Base-by-base conservation (phyloP, 2,113 vertebrate genomes). In the Microtus montanus region DNA sequence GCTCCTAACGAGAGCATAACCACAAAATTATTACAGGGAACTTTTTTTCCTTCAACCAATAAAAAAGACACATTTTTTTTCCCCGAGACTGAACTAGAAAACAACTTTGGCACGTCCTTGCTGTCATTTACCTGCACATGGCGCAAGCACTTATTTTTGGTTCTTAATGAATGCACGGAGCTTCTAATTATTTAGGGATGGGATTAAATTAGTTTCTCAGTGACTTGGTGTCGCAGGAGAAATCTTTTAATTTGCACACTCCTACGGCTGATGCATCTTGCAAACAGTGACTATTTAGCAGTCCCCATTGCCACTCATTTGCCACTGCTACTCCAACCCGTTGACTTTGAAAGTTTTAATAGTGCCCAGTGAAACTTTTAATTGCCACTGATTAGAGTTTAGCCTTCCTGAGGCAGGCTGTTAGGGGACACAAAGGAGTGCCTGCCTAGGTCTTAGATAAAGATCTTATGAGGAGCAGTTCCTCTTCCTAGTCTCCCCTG, bases 141-240 rank as follows among this genome's bases (percentile, higher is more conserved):
- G 97, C 82, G 78, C 90, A 93, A 94, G 95, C 61, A 79, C 93
- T 97, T 97, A 96, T 96, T 97, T 97, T 97, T 92, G 96, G 95
- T 95, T 93, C 93, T 96, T 97, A 98, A 97, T 97, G 96, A 98
- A 97, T 96, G 85, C 96, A 94, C 68, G 17, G 85, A 95, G 93
- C 94, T 96, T 96, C 94, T 97, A 98, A 97, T 98, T 97, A 97
- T 96, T 96, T 96, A 96, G 97, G 94, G 96, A 98, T 97, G 96
- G 96, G 93, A 96, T 97, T 97, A 97, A 97, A 97, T 98, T 95
- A 96, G 95, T 93, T 96, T 97, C 94, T 79, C 77, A 75, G 96
- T 95, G 96, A 96, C 95, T 97, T 82, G 88, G 87, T 94, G 96
- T 97, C 95, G 8, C 97, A 96, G 90, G 97, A 97, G 97, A 97